Conservation (phyloP, 2,113 vertebrate species). For the Vireo altiloquus region DNA sequence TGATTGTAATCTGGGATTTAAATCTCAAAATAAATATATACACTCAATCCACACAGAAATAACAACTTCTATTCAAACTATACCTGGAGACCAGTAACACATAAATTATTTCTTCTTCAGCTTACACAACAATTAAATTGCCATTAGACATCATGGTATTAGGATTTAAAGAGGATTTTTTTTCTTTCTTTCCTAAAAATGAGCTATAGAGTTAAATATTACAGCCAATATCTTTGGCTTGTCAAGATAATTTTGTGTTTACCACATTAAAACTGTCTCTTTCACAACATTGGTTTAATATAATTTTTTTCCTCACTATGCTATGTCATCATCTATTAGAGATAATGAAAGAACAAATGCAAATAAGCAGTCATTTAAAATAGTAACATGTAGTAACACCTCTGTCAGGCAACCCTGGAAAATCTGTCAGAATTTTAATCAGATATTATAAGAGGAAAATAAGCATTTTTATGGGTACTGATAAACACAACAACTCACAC, state of each 20-base stretch:
- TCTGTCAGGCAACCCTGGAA: not conserved
- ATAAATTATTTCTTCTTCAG: not conserved
- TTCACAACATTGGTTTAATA: not conserved
- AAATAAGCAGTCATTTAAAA: constrained; percentile 4
- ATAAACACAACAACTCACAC: not conserved
- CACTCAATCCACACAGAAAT: not conserved
- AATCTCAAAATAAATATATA: not conserved
- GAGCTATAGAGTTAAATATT: not conserved
- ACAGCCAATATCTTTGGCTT: not conserved
- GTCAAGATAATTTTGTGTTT: not conserved
- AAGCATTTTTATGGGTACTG: not conserved
- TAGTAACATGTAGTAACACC: not conserved
- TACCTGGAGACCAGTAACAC: not conserved
- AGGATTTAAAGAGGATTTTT: not conserved
- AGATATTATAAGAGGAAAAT: not conserved
- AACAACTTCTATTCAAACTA: not conserved
- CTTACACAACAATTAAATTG: not conserved
- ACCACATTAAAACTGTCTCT: not conserved
- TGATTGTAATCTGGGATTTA: not conserved
- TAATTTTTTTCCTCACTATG: not conserved
- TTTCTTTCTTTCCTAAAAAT: not conserved
- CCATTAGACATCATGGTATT: not conserved
- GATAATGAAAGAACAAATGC: constrained; percentile 30
- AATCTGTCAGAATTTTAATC: constrained; percentile 3
- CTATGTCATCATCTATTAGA: not conserved